Evolutionary conservation across 2,797 vertebrate species (phyloP), one percentile per base, ranked within the genome.

Genomic region (Staurois parvus): DNA sequence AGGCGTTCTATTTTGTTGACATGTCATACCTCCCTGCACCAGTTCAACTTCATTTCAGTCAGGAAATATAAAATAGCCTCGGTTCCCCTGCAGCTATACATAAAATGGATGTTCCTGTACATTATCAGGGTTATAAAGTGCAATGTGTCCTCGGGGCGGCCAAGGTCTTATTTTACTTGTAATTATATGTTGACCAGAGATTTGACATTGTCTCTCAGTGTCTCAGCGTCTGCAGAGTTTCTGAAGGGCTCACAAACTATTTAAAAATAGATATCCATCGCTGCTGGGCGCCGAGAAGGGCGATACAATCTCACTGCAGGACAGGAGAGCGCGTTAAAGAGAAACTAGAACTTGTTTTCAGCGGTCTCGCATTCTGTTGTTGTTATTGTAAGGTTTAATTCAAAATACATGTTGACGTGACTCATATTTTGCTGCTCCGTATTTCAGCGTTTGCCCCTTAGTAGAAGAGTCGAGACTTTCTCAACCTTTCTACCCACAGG

Each of bases 31-130:
- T 81, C 26, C 64, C 37, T 59, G 21, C 32, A 76, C 79, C 21
- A 13, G 66, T 77, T 81, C 66, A 77, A 48, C 79, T 82, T 82
- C 66, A 86, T 82, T 77, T 80, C 79, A 82, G 37, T n/a, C 72
- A 56, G 24, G 66, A 81, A 75, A 85, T 40, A 70, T 32, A 45
- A 75, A 85, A 70, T 78, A 17, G 24, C 79, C 59, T 30, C 70
- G 66, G 24, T 62, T 76, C 15, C 79, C 79, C 85, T 73, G 67
- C 48, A 78, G 85, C 74, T 13, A 77, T 19, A 66, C 28, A 72
- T 29, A 64, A 72, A 77, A 67, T 77, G 67, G 73, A 66, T 40
- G 79, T 52, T 17, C 84, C 29, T 72, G 79, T 2, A 34, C 73
- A 70, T 15, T 40, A 29, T 29, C 5, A 52, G 74, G 85, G 69